Evolutionary conservation across 2,797 vertebrate species (phyloP).

Genomic region (Bovichtus variegatus): DNA sequence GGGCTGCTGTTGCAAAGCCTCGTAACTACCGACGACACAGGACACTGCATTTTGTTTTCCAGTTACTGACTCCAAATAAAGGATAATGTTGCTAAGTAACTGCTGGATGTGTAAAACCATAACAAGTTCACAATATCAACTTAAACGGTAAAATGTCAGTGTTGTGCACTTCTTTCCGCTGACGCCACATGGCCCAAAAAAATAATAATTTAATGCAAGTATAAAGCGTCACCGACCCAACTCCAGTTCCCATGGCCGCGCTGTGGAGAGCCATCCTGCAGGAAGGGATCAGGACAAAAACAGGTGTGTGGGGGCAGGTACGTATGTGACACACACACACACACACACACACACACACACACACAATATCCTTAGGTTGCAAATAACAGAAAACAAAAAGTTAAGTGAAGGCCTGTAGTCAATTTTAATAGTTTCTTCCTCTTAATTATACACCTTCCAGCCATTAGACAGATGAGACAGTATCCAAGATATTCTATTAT

Average conservation of each 20-base stretch:
- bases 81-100: no score
- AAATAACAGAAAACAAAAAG: background rate
- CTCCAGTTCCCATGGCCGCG: no score
- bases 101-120: background rate
- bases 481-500: background rate
- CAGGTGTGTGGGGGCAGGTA: background rate
- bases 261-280: no score
- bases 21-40: no score
- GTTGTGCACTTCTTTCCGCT: background rate
- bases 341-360: background rate
- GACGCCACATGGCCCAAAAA: background rate
- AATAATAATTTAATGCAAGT: background rate
- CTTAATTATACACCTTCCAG: background rate
- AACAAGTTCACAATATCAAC: background rate
- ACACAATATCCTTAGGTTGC: background rate
- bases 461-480: conserved; percentile 2
- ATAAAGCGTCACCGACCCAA: rapidly evolving
- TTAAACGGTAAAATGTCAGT: background rate
- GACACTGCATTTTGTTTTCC: no score
- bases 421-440: background rate
- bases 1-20: no score
- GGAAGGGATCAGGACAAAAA: background rate
- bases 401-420: background rate
- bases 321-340: background rate
- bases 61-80: background rate